A percentile compares a stretch with the other conserved stretches of the same genome.
Evolutionary conservation across 35 echinoderm and acorn worm species (phyloP).

Genomic region (Diadema setosum): DNA sequence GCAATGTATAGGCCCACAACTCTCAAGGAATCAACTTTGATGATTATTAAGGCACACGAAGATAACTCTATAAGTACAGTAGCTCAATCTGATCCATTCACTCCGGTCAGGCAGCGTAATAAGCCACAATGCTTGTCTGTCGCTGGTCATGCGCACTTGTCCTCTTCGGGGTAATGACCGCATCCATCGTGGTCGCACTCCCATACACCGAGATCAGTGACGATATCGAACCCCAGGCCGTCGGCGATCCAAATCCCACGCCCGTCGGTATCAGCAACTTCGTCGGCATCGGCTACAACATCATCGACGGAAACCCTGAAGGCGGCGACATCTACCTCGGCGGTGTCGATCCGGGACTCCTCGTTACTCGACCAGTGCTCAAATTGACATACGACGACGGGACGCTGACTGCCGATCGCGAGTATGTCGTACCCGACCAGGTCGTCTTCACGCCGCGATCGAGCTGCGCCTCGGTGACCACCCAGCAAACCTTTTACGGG

Average conservation of each 20-base stretch:
- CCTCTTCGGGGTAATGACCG: too few relatives aligned
- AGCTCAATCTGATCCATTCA: too few relatives aligned
- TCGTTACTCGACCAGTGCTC: slow-evolving; percentile 9
- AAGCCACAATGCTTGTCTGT: too few relatives aligned
- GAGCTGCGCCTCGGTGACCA: background rate
- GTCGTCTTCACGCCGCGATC: background rate
- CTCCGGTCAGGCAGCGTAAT: too few relatives aligned
- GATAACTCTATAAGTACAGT: too few relatives aligned
- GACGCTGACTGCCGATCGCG: background rate
- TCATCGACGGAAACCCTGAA: slow-evolving; percentile 48
- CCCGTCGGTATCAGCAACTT: background rate
- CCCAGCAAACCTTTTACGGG: background rate
- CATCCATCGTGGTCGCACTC: too few relatives aligned
- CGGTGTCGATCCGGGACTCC: slow-evolving; percentile 38
- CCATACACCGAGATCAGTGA: too few relatives aligned
- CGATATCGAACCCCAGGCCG: too few relatives aligned
- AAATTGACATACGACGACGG: slow-evolving; percentile 21
- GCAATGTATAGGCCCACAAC: too few relatives aligned
- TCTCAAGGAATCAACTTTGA: too few relatives aligned
- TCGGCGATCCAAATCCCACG: background rate
- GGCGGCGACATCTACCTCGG: slow-evolving; percentile 11
- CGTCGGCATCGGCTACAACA: slow-evolving; percentile 44
- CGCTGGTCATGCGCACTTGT: too few relatives aligned
- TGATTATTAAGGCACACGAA: too few relatives aligned
- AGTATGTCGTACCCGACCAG: background rate